A percentile compares a stretch with the other conserved stretches of the same genome.
Evolutionary conservation across 2,113 vertebrate genomes (phyloP).

Genomic region (Ancistrus triradiatus): DNA sequence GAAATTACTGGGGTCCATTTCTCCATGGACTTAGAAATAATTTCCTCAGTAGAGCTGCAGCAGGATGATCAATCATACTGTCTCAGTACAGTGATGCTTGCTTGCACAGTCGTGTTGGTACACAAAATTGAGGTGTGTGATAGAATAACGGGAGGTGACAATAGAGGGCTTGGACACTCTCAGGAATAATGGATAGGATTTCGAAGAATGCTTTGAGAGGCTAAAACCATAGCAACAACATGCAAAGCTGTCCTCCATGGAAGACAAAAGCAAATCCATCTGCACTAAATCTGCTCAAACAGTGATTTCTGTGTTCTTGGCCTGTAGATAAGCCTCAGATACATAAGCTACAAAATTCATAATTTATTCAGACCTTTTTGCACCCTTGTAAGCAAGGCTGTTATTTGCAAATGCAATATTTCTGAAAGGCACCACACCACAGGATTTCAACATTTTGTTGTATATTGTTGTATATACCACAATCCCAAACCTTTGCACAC

Average conservation of each 20-base stretch:
- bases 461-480: no score
- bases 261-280: neutral
- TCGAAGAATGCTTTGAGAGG: neutral
- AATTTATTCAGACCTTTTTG: no score
- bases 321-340: neutral
- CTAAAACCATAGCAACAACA: constrained; percentile 14
- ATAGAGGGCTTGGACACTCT: neutral
- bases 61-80: constrained; percentile 16
- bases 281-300: neutral
- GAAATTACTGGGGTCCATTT: no score
- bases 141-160: neutral
- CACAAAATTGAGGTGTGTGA: neutral
- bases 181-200: constrained; percentile 10
- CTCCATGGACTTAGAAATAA: neutral
- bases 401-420: no score
- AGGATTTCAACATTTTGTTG: no score
- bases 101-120: neutral
- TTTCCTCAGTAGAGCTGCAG: neutral
- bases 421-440: no score
- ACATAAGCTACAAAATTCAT: neutral
- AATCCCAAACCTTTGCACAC: no score
- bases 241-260: neutral
- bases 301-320: neutral
- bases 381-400: no score
- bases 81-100: neutral